These are phyloP conservation scores for Tetheella fluctuosa DNA, from an alignment of 2,888 invertebrate species.

Conservation along the genomic window DNA sequence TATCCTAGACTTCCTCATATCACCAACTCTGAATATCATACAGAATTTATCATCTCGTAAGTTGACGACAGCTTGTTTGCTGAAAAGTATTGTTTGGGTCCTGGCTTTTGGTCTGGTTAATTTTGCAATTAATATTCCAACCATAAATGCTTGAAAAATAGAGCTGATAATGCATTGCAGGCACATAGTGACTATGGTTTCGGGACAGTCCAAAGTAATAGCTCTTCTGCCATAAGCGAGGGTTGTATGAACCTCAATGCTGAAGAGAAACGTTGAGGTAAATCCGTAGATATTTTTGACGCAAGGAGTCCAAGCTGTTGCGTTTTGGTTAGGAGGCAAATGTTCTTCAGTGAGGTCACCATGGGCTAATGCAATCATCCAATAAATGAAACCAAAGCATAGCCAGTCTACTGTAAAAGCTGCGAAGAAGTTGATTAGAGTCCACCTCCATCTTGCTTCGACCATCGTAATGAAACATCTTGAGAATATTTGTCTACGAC, in stretches of 20 bases:
- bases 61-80: constrained; percentile 94
- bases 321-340: constrained; percentile 80
- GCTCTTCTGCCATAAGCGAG: constrained; percentile 94
- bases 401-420: constrained; percentile 95
- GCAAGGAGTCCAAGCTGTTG: constrained; percentile 91
- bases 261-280: constrained; percentile 96
- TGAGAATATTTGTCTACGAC: constrained; percentile 86
- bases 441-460: constrained; percentile 96
- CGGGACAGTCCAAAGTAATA: constrained; percentile 96
- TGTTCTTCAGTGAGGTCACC: constrained; percentile 91
- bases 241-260: constrained; percentile 98
- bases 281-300: constrained; percentile 94
- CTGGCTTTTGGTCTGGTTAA: constrained; percentile 97
- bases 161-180: constrained; percentile 97
- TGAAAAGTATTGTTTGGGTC: constrained; percentile 96
- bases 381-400: constrained; percentile 95
- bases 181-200: constrained; percentile 97
- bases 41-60: constrained; percentile 93
- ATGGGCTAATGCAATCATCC: constrained; percentile 94
- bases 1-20: constrained; percentile 97
- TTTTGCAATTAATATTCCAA: constrained; percentile 97
- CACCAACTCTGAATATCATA: constrained; percentile 96
- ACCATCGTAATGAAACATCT: constrained; percentile 93
- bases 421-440: constrained; percentile 91
- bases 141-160: constrained; percentile 92